Base-by-base conservation (phyloP, 2,888 invertebrate species). In the Eudasyphora cyanicolor region DNA sequence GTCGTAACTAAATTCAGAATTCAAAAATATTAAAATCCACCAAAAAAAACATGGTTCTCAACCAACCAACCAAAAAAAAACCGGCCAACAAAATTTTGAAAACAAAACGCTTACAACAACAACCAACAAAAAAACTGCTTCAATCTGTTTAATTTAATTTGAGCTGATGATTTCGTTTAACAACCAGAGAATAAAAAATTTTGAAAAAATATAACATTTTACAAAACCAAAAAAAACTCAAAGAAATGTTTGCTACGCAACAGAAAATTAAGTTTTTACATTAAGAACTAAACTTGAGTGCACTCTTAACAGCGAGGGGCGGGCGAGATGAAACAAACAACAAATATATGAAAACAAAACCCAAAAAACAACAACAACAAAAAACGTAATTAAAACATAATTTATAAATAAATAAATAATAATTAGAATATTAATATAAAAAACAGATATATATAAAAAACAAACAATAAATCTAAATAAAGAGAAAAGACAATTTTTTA, bases 251-350 rank as follows among this genome's bases (percentile, higher is more conserved):
- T 86, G 86, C 86, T 87, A 89, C 86, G 85, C 84, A 88, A 90
- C 89, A 89, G 88, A 91, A 89, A 91, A 90, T 91, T 91, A 89
- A 87, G 89, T 90, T 90, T 89, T 89, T 90, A 89, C 89, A 89
- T 89, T 86, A 88, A 89, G 88, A 87, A 84, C 86, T 85, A 89
- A 87, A 90, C 90, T 91, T 90, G 91, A 91, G 92, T 92, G 92
- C 92, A 92, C 91, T 92, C 90, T 90, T 88, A 88, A 90, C 88
- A 89, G 90, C 88, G 92, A 92, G 92, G 92, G 92, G 92, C 91
- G 92, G 92, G 92, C 92, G 92, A 92, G 92, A 89, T 89, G 88
- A 89, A 90, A 89, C 83, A 86, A 86, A 89, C 82, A 86, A 86
- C 86, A 81, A 84, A 82, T 84, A 84, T 82, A 64, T 79, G 86